Evolutionary conservation across 2,113 vertebrate genomes (phyloP).

Genomic region (Phalacrocorax brasilianus): DNA sequence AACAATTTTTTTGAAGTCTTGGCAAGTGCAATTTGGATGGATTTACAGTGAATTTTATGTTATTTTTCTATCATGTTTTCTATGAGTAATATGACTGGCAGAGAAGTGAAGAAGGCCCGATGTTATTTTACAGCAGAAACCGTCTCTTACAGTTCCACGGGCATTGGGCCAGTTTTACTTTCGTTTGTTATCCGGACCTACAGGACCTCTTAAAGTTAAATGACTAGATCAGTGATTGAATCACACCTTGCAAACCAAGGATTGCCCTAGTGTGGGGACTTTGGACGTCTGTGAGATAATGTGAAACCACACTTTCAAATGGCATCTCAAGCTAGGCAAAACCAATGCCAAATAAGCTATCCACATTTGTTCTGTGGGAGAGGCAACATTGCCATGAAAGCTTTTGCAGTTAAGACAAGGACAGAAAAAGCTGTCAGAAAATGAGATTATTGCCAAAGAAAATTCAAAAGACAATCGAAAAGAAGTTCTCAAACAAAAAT

Average conservation of each 20-base stretch:
- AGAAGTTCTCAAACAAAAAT: background rate
- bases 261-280: background rate
- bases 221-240: background rate
- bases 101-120: background rate
- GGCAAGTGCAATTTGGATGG: background rate
- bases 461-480: background rate
- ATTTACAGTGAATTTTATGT: background rate
- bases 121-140: background rate
- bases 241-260: background rate
- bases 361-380: background rate
- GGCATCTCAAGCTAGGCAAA: background rate
- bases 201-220: background rate
- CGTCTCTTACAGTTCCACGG: background rate
- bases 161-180: background rate
- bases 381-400: background rate
- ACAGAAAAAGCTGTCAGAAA: background rate
- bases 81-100: background rate
- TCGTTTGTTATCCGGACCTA: background rate
- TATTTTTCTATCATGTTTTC: background rate
- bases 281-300: background rate
- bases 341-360: background rate
- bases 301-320: background rate
- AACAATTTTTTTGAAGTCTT: background rate
- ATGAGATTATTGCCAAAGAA: background rate
- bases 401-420: background rate